phyloP scores from a whole-genome alignment of 2,113 vertebrate species.

The Prietella phreatophila region DNA sequence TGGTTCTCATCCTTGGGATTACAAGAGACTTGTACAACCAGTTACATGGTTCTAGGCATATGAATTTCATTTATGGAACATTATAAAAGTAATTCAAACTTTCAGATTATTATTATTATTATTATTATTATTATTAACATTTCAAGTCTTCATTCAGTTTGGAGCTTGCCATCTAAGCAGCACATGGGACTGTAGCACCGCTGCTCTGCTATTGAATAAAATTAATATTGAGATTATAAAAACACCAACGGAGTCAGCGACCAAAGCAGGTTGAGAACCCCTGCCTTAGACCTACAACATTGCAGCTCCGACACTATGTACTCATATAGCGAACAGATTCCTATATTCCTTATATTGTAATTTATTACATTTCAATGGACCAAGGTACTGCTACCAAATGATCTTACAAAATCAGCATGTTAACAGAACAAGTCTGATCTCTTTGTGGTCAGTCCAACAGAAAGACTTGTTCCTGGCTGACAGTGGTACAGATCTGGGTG shows the following conservation, averaged over 20 bases:
- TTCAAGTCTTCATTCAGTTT: not conserved
- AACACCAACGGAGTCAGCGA: not conserved
- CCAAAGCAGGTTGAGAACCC: not conserved
- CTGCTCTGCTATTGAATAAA: not conserved
- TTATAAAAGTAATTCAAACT: not conserved
- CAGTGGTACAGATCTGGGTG: slow-evolving; percentile 3
- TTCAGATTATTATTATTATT: not conserved
- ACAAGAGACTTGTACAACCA: not conserved
- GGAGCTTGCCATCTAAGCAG: not conserved
- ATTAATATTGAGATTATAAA: not conserved
- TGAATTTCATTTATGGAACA: not conserved
- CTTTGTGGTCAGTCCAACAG: not conserved
- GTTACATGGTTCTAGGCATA: not conserved
- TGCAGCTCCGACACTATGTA: not conserved
- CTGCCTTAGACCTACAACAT: not conserved
- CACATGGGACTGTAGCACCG: not conserved
- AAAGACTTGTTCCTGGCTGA: not conserved
- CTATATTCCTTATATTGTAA: not conserved
- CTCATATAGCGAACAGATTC: too few relatives aligned
- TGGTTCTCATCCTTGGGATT: not conserved
- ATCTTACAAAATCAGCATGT: not conserved
- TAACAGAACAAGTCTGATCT: not conserved
- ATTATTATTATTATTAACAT: not conserved
- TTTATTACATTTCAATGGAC: not conserved
- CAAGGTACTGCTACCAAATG: not conserved